phyloP scores from a whole-genome alignment of 2,888 invertebrate genomes.

The Chamaedrilus cognettii region DNA sequence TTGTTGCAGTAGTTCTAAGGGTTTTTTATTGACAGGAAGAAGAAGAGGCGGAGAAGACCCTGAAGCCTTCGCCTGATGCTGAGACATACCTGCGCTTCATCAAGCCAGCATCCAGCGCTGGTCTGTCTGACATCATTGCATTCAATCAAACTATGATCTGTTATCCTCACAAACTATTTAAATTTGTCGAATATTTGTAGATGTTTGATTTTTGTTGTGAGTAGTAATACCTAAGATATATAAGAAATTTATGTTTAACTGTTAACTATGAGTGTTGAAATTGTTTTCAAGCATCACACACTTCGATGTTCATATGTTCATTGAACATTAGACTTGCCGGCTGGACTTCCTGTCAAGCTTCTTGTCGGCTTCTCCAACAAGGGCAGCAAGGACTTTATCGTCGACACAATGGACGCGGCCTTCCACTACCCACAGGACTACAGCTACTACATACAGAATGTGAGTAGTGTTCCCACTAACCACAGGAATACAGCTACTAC shows the following conservation, averaged over 20 bases:
- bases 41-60: slow-evolving; percentile 23
- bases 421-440: slow-evolving; percentile 99
- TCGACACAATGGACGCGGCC: slow-evolving; percentile 94
- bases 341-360: slow-evolving; percentile 90
- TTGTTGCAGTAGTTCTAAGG: too few species aligned
- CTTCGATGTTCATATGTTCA: too few species aligned
- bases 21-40: too few species aligned
- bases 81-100: slow-evolving; percentile 87
- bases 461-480: slow-evolving; percentile 92
- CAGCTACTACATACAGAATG: slow-evolving; percentile 95
- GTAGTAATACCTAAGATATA: too few species aligned
- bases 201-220: too few species aligned
- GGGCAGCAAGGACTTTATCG: slow-evolving; percentile 80
- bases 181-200: too few species aligned
- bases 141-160: too few species aligned
- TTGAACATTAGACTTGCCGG: slow-evolving; percentile 90
- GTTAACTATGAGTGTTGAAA: too few species aligned
- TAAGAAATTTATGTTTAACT: too few species aligned
- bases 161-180: too few species aligned
- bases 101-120: slow-evolving; percentile 57
- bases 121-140: too few species aligned
- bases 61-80: slow-evolving; percentile 81
- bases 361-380: slow-evolving; percentile 96
- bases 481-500: slow-evolving; percentile 97
- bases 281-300: too few species aligned